Evolutionary conservation across 2,888 invertebrate genomes (phyloP).

Genomic region (Byasa hedistus): DNA sequence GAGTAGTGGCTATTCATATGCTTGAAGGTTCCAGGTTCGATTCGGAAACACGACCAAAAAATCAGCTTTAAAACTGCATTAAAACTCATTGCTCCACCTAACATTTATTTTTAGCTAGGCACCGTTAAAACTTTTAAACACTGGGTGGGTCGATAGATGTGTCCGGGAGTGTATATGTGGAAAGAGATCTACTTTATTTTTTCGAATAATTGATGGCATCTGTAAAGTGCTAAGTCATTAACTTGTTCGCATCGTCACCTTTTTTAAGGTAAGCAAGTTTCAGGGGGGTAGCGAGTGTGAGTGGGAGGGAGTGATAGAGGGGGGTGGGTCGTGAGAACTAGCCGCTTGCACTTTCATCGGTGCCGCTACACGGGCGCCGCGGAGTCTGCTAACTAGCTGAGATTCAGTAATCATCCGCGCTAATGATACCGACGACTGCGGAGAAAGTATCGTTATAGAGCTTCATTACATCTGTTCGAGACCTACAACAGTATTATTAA

Average conservation of each 20-base stretch:
- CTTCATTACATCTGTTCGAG: background rate
- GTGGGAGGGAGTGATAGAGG: conserved; percentile 41
- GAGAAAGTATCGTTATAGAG: conserved; percentile 37
- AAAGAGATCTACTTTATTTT: no score
- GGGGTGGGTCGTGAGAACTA: conserved; percentile 69
- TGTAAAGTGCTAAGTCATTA: no score
- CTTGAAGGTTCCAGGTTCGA: no score
- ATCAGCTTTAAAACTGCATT: no score
- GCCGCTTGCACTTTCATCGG: conserved; percentile 75
- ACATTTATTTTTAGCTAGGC: no score
- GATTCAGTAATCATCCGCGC: conserved; percentile 56
- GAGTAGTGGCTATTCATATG: background rate
- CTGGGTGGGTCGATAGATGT: no score
- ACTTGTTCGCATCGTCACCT: background rate
- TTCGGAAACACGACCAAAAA: no score
- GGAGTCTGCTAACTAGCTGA: conserved; percentile 62
- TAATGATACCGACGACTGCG: conserved; percentile 30
- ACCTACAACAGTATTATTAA: background rate
- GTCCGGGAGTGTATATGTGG: no score
- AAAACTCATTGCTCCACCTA: no score
- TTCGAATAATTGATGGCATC: no score
- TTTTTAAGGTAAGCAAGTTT: conserved; percentile 2
- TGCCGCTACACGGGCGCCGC: conserved; percentile 63
- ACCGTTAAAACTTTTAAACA: no score
- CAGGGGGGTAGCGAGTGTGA: conserved; percentile 31